Conservation (phyloP, 1,140 invertebrate genomes). For the Pseudomyrmex dendroicus region DNA sequence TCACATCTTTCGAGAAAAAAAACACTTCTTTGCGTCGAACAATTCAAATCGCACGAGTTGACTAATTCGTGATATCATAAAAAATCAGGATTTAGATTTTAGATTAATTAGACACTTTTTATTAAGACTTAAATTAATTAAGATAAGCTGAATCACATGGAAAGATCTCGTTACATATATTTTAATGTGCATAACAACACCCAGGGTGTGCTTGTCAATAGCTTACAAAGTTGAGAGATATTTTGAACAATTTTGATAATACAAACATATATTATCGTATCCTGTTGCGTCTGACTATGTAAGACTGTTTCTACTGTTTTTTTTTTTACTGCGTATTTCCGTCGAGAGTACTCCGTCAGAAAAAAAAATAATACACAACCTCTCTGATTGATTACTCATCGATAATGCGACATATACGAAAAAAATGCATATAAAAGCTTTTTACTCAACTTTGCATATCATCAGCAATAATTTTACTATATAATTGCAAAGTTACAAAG, state of each 20-base stretch:
- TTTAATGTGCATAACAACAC: constrained; percentile 30
- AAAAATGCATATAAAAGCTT: neutral
- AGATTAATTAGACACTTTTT: neutral
- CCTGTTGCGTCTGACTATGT: constrained; percentile 7
- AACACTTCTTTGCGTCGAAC: neutral
- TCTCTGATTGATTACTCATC: constrained; percentile 7
- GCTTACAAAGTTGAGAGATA: constrained; percentile 10
- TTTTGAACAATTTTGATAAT: constrained; percentile 36
- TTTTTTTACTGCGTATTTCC: neutral
- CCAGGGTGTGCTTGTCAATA: neutral
- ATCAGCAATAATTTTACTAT: too few relatives aligned
- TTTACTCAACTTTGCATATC: neutral
- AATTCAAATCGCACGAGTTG: neutral
- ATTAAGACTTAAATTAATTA: constrained; percentile 49
- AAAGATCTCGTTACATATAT: constrained; percentile 43
- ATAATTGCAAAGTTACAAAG: too few relatives aligned
- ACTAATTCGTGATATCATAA: too few relatives aligned
- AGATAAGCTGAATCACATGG: constrained; percentile 26
- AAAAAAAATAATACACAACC: neutral
- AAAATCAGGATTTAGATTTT: too few relatives aligned
- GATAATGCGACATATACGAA: neutral
- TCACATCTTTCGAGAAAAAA: neutral
- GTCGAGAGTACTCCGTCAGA: neutral
- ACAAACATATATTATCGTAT: constrained; percentile 7
- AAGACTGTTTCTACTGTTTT: constrained; percentile 4